phyloP scores from a whole-genome alignment of 2,113 vertebrate species.

The Elephas maximus region DNA sequence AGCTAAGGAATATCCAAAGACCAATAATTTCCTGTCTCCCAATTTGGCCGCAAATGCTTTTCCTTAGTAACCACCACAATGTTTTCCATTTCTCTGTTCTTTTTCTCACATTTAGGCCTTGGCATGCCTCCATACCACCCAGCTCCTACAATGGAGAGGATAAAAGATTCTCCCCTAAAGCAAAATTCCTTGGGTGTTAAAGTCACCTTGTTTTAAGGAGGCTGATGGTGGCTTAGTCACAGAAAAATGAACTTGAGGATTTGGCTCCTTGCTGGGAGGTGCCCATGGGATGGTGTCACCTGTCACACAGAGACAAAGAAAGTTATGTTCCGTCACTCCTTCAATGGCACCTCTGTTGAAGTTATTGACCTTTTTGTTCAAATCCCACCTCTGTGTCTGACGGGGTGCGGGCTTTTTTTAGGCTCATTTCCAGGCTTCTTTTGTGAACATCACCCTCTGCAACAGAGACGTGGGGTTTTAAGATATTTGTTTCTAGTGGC shows the following conservation, averaged over 20 bases:
- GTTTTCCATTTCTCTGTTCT: neutral
- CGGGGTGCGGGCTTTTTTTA: neutral
- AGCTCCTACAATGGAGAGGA: neutral
- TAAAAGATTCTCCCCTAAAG: neutral
- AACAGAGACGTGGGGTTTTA: neutral
- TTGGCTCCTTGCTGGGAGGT: neutral
- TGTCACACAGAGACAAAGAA: constrained; percentile 40
- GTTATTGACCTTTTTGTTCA: neutral
- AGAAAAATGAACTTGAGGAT: neutral
- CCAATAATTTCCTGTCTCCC: neutral
- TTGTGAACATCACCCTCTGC: neutral
- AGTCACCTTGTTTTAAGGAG: neutral
- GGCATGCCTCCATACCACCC: neutral
- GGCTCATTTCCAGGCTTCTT: neutral
- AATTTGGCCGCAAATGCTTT: neutral
- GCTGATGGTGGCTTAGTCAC: neutral
- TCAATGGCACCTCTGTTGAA: neutral
- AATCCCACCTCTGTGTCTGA: neutral
- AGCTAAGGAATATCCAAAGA: neutral
- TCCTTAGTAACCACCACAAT: neutral
- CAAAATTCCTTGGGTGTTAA: constrained; percentile 50
- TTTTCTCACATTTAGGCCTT: neutral
- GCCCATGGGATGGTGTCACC: neutral
- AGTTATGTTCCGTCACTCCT: neutral
- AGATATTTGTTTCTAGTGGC: neutral